These are phyloP conservation scores for Rhizoglyphus robini DNA, from an alignment of 1,140 invertebrate genomes.

Conservation along the genomic window DNA sequence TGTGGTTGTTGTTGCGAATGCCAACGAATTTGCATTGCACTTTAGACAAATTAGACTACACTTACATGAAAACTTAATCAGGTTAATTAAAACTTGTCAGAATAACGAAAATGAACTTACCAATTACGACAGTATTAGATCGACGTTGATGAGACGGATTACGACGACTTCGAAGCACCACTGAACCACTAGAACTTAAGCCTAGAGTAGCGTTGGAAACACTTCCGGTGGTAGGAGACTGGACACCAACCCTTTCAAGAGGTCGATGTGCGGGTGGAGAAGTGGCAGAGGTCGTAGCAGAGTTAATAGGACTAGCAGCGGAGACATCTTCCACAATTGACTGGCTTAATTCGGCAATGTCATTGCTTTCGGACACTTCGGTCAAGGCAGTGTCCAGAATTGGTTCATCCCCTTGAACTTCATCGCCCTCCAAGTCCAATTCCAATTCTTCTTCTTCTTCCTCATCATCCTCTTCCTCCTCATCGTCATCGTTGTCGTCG, in stretches of 20 bases:
- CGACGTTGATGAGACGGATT: constrained; percentile 10
- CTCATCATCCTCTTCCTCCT: background rate
- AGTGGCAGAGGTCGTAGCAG: background rate
- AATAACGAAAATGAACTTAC: background rate
- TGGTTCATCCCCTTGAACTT: background rate
- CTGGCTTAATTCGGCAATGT: background rate
- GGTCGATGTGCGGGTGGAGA: background rate
- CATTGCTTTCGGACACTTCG: background rate
- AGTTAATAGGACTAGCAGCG: background rate
- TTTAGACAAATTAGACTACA: too few species aligned
- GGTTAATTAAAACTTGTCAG: too few species aligned
- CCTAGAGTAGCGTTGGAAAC: background rate
- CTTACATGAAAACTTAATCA: too few species aligned
- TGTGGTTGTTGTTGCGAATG: too few species aligned
- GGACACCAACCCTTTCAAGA: background rate
- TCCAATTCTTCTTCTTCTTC: background rate
- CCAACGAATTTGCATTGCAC: too few species aligned
- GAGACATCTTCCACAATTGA: background rate
- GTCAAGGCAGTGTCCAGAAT: too few species aligned
- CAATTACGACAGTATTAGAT: background rate
- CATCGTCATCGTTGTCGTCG: background rate
- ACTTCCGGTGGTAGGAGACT: background rate
- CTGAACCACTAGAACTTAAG: background rate
- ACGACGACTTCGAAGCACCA: background rate
- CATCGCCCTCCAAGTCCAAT: background rate